Percentiles rank a stretch among this genome's conserved stretches.
These are phyloP conservation scores for Machimus rusticus DNA, from an alignment of 2,888 invertebrate species.

Conservation along the genomic window DNA sequence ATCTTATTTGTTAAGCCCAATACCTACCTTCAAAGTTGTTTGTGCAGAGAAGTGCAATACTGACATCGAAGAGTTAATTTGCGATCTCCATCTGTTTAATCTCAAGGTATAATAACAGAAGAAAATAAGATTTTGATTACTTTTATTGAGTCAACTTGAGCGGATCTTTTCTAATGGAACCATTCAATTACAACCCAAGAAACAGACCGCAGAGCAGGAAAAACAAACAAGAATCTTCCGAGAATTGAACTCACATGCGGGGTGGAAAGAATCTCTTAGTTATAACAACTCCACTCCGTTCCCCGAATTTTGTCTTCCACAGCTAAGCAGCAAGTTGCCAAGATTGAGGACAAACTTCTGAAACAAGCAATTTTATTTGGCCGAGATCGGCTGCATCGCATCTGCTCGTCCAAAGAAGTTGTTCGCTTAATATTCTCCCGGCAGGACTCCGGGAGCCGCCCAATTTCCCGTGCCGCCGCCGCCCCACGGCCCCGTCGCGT, in stretches of 20 bases:
- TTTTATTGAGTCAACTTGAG: not conserved
- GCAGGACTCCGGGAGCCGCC: not conserved
- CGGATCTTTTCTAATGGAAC: not conserved
- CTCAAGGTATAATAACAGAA: not conserved
- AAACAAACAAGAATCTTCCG: not conserved
- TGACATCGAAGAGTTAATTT: not conserved
- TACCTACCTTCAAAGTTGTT: no score
- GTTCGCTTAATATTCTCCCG: not conserved
- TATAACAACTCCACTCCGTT: not conserved
- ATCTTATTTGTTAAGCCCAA: no score
- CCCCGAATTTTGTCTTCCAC: not conserved
- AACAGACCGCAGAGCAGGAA: not conserved
- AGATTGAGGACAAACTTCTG: not conserved
- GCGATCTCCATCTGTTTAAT: not conserved
- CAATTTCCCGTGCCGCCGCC: not conserved
- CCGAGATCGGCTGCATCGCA: not conserved
- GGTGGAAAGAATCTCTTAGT: not conserved
- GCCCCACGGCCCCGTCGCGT: not conserved
- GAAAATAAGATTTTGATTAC: not conserved
- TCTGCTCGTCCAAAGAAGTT: not conserved
- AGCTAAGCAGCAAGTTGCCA: not conserved
- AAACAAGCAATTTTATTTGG: not conserved
- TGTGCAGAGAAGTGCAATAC: no score
- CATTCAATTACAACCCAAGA: not conserved
- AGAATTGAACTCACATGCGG: not conserved